Conservation (phyloP, 2,797 vertebrate species). For the Anabacerthia variegaticeps region DNA sequence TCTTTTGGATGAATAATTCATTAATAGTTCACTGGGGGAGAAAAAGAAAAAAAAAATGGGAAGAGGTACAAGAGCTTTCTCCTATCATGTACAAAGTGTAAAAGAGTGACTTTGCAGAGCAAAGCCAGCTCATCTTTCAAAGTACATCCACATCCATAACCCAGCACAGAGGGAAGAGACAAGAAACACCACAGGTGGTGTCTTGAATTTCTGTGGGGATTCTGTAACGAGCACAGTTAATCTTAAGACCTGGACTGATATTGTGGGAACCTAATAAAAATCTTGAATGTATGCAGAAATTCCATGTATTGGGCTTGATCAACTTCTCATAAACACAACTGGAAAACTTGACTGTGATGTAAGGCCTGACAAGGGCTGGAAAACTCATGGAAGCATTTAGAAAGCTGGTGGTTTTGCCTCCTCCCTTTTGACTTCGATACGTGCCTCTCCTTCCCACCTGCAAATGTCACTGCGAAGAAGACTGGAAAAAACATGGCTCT, state of each 20-base stretch:
- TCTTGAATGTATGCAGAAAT: background rate
- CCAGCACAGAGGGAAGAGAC: background rate
- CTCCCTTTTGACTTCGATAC: background rate
- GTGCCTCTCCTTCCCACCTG: background rate
- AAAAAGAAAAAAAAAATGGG: background rate
- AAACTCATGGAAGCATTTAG: background rate
- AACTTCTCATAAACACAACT: background rate
- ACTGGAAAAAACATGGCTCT: background rate
- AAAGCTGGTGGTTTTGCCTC: background rate
- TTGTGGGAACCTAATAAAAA: background rate
- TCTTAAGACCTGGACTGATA: background rate
- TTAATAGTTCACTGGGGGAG: background rate
- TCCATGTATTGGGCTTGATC: background rate
- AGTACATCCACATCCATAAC: background rate
- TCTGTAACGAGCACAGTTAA: background rate
- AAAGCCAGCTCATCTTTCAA: background rate
- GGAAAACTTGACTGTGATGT: background rate
- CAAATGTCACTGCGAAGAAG: background rate
- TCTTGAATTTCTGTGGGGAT: background rate
- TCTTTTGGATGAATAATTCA: background rate
- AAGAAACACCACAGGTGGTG: background rate
- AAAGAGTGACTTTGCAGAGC: background rate
- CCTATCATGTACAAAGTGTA: background rate
- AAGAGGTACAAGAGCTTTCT: background rate
- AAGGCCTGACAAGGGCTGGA: background rate